A percentile compares a stretch with the other conserved stretches of the same genome.
These are phyloP conservation scores for Epinotia demarniana DNA, from an alignment of 2,888 invertebrate genomes.

Conservation along the genomic window DNA sequence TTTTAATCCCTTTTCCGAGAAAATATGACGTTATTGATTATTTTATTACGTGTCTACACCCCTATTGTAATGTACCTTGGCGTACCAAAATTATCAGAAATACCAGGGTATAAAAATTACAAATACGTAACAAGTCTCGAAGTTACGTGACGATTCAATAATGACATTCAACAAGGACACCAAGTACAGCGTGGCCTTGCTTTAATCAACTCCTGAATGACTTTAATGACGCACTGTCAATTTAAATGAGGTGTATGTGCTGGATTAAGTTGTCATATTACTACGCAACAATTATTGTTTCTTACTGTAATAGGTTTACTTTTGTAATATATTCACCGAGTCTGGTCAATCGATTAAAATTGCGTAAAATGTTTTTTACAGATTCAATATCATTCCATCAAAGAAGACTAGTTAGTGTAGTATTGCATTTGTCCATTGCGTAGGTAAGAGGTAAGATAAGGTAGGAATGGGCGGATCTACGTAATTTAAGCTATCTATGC, in stretches of 20 bases:
- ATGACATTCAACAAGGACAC: constrained; percentile 7
- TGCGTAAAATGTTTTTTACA: too few species aligned
- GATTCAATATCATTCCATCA: too few species aligned
- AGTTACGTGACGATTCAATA: constrained; percentile 2
- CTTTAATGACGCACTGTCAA: constrained; percentile 3
- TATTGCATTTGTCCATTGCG: background rate
- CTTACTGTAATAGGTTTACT: background rate
- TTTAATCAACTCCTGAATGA: constrained; percentile 26
- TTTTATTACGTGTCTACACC: too few species aligned
- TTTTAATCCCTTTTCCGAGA: too few species aligned
- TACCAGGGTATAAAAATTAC: background rate
- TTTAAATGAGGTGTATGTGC: background rate
- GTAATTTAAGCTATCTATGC: background rate
- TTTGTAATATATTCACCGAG: background rate
- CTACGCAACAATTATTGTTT: background rate
- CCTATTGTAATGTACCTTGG: too few species aligned
- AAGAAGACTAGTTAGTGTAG: too few species aligned
- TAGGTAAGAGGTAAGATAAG: background rate
- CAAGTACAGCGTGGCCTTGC: constrained; percentile 21
- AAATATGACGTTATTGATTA: too few species aligned
- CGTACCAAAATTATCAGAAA: too few species aligned
- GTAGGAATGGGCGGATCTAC: background rate
- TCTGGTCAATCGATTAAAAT: too few species aligned
- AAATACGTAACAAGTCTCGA: background rate
- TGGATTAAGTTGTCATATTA: background rate